A percentile compares a stretch with the other conserved stretches of the same genome.
Conservation (phyloP, 2,113 vertebrate genomes). For the Chionomys nivalis region DNA sequence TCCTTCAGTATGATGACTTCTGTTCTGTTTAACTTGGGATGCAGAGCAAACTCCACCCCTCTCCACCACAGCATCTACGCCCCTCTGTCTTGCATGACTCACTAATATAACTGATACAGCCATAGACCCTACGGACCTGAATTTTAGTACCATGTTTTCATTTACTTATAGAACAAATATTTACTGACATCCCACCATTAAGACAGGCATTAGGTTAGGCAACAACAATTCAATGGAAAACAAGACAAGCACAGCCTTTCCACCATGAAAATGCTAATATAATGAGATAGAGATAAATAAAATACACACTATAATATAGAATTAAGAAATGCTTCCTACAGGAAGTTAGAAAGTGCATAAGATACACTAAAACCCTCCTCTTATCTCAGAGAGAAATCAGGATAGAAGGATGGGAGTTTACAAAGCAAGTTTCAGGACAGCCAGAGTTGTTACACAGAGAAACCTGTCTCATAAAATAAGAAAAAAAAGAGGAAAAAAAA, state of each 20-base stretch:
- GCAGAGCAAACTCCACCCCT: background rate
- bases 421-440: background rate
- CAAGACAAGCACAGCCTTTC: background rate
- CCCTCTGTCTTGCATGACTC: background rate
- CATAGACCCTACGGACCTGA: background rate
- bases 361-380: background rate
- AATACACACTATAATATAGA: background rate
- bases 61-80: background rate
- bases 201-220: background rate
- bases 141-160: conserved; percentile 9
- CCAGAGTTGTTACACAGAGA: background rate
- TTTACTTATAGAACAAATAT: conserved; percentile 29
- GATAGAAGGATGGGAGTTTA: background rate
- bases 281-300: background rate
- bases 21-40: background rate
- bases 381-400: background rate
- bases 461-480: background rate
- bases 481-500: background rate
- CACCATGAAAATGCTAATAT: background rate
- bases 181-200: background rate
- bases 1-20: background rate
- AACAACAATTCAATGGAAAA: conserved; percentile 2
- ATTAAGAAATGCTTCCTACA: background rate
- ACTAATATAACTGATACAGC: background rate
- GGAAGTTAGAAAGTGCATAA: background rate